These are phyloP conservation scores for Scaptodrosophila lebanonensis DNA, from an alignment of 1,140 invertebrate genomes.

Conservation along the genomic window DNA sequence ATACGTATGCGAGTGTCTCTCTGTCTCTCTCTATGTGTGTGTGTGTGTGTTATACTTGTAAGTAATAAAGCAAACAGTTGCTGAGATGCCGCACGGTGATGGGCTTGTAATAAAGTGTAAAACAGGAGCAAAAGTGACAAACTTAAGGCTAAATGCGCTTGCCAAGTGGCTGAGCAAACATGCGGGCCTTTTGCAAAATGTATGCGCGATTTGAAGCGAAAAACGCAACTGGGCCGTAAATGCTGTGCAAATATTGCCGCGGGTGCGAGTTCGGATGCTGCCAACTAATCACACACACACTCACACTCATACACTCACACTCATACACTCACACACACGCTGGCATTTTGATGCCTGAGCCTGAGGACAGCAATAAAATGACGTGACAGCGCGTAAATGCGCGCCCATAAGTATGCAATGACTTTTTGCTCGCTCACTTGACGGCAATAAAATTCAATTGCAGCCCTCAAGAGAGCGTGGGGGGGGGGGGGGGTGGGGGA, in stretches of 20 bases:
- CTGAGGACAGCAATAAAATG: conserved; percentile 35
- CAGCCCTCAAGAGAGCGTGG: too few relatives aligned
- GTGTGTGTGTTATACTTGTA: too few relatives aligned
- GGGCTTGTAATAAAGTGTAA: conserved; percentile 50
- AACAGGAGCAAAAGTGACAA: conserved; percentile 16
- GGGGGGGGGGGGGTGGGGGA: too few relatives aligned
- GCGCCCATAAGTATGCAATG: conserved; percentile 54
- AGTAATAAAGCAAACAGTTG: conserved; percentile 62
- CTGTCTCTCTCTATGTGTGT: too few relatives aligned
- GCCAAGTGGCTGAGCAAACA: conserved; percentile 3
- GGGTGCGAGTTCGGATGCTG: too few relatives aligned
- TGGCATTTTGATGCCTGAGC: conserved; percentile 11
- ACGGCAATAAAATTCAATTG: conserved; percentile 65
- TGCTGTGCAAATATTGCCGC: conserved; percentile 37
- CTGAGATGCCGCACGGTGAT: too few relatives aligned
- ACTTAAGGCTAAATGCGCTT: conserved; percentile 9
- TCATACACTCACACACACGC: conserved; percentile 1
- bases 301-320: conserved; percentile 2
- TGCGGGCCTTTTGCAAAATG: conserved; percentile 7
- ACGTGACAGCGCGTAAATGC: too few relatives aligned
- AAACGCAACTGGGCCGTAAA: conserved; percentile 8
- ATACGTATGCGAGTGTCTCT: conserved; percentile 9
- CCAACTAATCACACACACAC: conserved; percentile 46
- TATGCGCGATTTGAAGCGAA: background rate
- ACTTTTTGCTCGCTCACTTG: conserved; percentile 4